Conservation (phyloP, 2,113 vertebrate genomes). For the Poeciliopsis turrubarensis region DNA sequence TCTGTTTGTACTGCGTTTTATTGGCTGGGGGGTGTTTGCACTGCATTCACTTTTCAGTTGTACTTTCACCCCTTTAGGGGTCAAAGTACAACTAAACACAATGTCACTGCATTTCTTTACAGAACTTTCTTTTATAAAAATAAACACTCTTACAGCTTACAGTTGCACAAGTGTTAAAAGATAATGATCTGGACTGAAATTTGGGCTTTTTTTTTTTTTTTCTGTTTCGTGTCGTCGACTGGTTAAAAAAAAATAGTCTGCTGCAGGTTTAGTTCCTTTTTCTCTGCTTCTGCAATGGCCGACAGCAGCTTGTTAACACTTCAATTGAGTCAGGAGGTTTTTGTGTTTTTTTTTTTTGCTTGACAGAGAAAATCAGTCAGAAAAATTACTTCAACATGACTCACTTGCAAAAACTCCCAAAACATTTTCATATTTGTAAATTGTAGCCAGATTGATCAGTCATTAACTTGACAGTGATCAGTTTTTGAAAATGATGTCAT, state of each 20-base stretch:
- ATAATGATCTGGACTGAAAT: neutral
- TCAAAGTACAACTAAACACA: too few relatives aligned
- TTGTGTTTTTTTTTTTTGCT: neutral
- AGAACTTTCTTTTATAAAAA: neutral
- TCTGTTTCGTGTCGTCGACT: neutral
- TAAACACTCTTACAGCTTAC: too few relatives aligned
- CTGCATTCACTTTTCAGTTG: slow-evolving; percentile 3
- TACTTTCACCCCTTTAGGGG: slow-evolving; percentile 30
- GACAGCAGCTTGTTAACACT: neutral
- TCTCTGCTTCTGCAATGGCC: neutral
- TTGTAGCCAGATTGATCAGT: neutral
- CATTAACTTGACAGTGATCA: neutral
- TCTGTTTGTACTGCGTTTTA: slow-evolving; percentile 10
- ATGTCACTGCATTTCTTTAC: slow-evolving; percentile 27
- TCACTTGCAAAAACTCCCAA: neutral
- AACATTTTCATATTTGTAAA: neutral
- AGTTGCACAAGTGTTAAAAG: neutral
- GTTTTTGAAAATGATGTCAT: neutral
- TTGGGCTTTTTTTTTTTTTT: neutral
- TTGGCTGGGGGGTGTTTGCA: neutral
- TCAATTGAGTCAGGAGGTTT: neutral
- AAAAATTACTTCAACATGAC: neutral
- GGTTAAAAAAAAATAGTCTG: neutral
- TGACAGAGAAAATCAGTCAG: neutral
- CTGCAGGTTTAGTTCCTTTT: neutral